Base-by-base conservation (phyloP, 2,113 vertebrate genomes). In the Nyctibius bracteatus region DNA sequence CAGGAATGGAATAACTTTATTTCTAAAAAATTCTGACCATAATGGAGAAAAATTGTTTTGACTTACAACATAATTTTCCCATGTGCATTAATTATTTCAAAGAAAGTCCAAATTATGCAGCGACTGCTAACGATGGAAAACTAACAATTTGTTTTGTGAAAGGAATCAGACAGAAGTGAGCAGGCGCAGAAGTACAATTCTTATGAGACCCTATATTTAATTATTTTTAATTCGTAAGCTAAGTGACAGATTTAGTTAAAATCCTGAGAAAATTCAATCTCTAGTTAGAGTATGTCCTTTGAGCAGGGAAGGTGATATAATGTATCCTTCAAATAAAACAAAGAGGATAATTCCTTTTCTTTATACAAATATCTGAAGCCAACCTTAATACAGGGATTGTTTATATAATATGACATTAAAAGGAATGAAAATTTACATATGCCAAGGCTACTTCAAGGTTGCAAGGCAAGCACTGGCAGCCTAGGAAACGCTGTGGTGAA, bases 241-340 rank as follows among this genome's bases (percentile, higher is more conserved):
- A 96, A 96, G 90, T 96, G 83, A 94, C 86, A 92, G 88, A 81
- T 91, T 94, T 96, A 94, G 73, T 94, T 92, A 94, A 96, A 96
- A 94, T 94, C 72, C 70, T 89, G 77, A 77, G 73, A 92, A 96
- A 95, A 96, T 91, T 94, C 86, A 77, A 0, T 89, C 86, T 95
- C 94, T 96, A 93, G 93, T 95, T 96, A 96, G 47, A 91, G 31
- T 54, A 31, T 84, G 66, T 95, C 73, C 94, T 96, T 88, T 96
- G 73, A 89, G 33, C 1, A 0, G 51, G 11, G 41, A 90, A 92
- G 67, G 71, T 92, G 82, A 94, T 87, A 68, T 49, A 63, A 85
- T 70, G 46, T 88, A 90, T 86, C 75, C 68, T 92, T 93, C 88
- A 88, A 86, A 54, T 83, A 91, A 94, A 85, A 90, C 74, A 86